Evolutionary conservation across 2,888 invertebrate genomes (phyloP).

Genomic region (Polyommatus icarus): DNA sequence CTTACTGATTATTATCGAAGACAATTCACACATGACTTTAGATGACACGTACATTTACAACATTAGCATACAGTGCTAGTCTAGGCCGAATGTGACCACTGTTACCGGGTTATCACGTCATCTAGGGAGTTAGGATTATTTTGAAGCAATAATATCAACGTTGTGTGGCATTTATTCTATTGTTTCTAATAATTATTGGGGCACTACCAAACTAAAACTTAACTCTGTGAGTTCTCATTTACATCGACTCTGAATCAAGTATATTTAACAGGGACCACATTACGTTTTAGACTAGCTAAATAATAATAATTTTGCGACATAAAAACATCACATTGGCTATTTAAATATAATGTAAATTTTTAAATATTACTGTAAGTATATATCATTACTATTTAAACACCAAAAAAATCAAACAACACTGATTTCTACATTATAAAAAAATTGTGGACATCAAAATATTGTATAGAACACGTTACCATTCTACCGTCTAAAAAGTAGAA

Average conservation of each 20-base stretch:
- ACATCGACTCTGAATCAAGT: not conserved
- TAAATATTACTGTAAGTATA: slow-evolving; percentile 20
- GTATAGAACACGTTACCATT: slow-evolving; percentile 18
- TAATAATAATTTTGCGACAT: slow-evolving; percentile 7
- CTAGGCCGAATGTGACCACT: not conserved
- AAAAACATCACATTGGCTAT: slow-evolving; percentile 19
- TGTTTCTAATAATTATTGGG: not conserved
- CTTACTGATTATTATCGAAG: slow-evolving; percentile 54
- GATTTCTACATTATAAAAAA: slow-evolving; percentile 26
- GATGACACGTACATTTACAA: slow-evolving; percentile 38
- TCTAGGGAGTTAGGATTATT: not conserved
- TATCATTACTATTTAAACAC: slow-evolving; percentile 22
- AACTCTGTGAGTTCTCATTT: not conserved
- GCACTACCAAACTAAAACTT: not conserved
- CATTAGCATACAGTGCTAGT: slow-evolving; percentile 23
- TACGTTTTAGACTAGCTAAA: slow-evolving; percentile 23
- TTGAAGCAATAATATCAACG: not conserved
- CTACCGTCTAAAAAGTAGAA: slow-evolving; percentile 31
- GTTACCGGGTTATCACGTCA: not conserved
- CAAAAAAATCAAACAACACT: slow-evolving; percentile 29
- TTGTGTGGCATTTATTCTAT: not conserved
- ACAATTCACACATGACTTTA: slow-evolving; percentile 40
- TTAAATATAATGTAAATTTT: slow-evolving; percentile 16
- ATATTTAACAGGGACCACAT: slow-evolving; percentile 2
- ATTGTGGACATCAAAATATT: slow-evolving; percentile 34